These are phyloP conservation scores for Anniella stebbinsi DNA, from an alignment of 2,797 vertebrate genomes.

Conservation along the genomic window DNA sequence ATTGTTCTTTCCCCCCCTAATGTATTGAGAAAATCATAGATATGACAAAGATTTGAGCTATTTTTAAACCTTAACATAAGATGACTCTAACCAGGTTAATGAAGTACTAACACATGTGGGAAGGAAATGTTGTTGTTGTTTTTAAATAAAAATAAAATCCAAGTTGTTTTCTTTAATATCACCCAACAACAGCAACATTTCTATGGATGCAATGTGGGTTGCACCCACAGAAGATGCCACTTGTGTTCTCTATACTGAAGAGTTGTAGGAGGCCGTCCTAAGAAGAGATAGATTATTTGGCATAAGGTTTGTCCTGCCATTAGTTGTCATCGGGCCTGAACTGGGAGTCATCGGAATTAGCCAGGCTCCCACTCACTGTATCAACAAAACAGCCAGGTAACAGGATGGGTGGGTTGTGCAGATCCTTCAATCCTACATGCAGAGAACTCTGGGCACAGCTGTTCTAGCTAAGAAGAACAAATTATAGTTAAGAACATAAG, in stretches of 20 bases:
- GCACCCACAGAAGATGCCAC: neutral
- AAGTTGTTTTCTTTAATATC: neutral
- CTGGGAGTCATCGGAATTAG: neutral
- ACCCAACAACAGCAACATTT: accelerated
- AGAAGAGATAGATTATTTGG: neutral
- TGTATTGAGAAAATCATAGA: constrained; percentile 47
- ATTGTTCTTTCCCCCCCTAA: constrained; percentile 61
- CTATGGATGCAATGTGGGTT: neutral
- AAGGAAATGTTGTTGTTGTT: neutral
- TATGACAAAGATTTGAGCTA: constrained; percentile 41
- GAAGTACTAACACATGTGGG: constrained; percentile 38
- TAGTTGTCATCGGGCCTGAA: neutral
- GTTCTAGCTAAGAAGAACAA: neutral
- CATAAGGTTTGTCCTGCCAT: neutral
- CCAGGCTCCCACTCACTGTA: neutral
- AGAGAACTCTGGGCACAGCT: neutral
- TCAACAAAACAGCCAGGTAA: neutral
- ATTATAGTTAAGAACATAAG: neutral
- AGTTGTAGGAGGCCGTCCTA: neutral
- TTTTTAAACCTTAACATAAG: constrained; percentile 46
- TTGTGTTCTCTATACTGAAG: neutral
- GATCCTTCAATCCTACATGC: neutral
- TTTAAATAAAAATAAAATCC: neutral
- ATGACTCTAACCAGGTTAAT: constrained; percentile 23
- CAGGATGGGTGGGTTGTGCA: neutral